Evolutionary conservation across 2,797 vertebrate species (phyloP), one percentile per base, ranked within the genome.

Genomic region (Thripadectes ignobilis): DNA sequence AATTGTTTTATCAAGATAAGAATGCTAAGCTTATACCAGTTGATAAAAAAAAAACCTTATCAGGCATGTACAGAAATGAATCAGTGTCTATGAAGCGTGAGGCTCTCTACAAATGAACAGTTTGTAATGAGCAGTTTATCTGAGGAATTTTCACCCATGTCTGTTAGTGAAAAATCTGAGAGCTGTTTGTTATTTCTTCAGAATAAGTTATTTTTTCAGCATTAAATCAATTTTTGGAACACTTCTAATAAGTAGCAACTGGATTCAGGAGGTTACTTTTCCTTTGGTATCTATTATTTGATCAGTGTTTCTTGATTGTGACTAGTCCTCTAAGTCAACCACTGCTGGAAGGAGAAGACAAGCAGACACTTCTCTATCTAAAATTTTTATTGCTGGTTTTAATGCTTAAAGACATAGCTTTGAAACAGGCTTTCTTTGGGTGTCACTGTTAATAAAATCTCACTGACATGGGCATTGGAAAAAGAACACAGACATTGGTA

Each of bases 391-490:
- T 69, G 32, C 41, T 87, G 6, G 12, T 88, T 92, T 85, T 62
- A 77, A 51, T 62, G 39, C 5, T 17, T 51, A 69, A 54, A 67
- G 48, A 59, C 21, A 43, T 1, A 51, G 14, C 22, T 81, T 88
- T 88, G 55, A 89, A 92, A 83, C 34, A 58, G 15, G 2, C 27
- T 92, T 68, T 88, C 16, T 66, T 84, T 73, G 34, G 49, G 14
- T 68, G 45, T 54, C 14, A 43, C 27, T 75, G n/a, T 65, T 73
- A 74, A 41, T 58, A 54, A 72, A 71, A 85, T 67, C 9, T 24
- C 23, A 43, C 15, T 7, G 14, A 30, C 29, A 26, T 0, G 0
- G 61, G 14, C 24, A 6, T 48, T 80, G 43, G 54, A 38, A 57
- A 65, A 93, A 63, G 19, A 43, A 39, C 12, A 18, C 12, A n/a